Base-by-base conservation (phyloP, 2,888 invertebrate genomes). In the Drosophila kuntzei region DNA sequence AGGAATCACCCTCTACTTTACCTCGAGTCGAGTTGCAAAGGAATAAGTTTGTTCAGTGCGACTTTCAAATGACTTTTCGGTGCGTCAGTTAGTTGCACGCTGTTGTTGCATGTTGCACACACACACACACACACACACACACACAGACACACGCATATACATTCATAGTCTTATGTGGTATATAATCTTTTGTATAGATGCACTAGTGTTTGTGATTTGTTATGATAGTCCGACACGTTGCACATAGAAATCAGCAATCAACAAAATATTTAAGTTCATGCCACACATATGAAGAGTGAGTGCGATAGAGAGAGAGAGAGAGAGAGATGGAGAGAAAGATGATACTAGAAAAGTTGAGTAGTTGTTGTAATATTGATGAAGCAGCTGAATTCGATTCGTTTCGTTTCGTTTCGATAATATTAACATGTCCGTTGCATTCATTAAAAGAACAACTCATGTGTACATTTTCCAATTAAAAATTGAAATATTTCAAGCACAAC, bases 391-490 rank as follows among this genome's bases (percentile, higher is more conserved):
- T 47, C 47, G 29, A 8, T 34, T 34, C 25, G 39, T 18, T 16
- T 39, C 14, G 39, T 12, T 29, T 65, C 71, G 57, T 34, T 22
- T 80, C 72, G 74, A 72, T 78, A 71, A 70, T 72, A 74, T 77
- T 83, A 79, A 71, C 82, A 68, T 80, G 82, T 71, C 84, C 72
- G 72, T 68, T 89, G 79, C 89, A 90, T 86, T 84, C 79, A 88
- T 89, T 87, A 81, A 78, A 72, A 65, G 82, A 85, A 80, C 90
- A 83, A 89, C 88, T 90, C 90, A 89, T 90, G 89, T 90, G 90
- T 70, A 87, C 83, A 87, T 86, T 90, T 90, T 90, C 90, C 87
- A 90, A 90, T 90, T 90, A 90, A 90, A 90, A 90, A 90, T 90
- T 87, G 84, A 82, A 90, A 90, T 89, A 89, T 89, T 88, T 83